Base-by-base conservation (phyloP, 2,888 invertebrate species). In the Watsonalla cultraria region DNA sequence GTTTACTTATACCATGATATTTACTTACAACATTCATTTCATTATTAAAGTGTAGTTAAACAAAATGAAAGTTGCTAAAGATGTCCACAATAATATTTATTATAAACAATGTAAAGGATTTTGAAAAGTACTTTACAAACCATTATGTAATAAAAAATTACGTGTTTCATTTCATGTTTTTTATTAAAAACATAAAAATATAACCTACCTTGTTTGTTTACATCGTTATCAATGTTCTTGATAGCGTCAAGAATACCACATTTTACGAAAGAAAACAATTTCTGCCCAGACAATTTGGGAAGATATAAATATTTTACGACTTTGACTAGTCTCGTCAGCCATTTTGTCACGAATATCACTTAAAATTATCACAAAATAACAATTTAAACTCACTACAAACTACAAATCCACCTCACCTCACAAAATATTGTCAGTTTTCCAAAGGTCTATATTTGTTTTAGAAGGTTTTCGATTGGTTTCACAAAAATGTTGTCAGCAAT, bases 401-500 rank as follows among this genome's bases (percentile, higher is more conserved):
- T 45, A 33, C 50, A 60, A 64, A 47, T 54, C 35, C 54, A 35
- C 54, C 61, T 61, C 80, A 86, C 86, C 80, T 84, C 6, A 9
- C 14, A 71, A 49, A 55, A 61, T 54, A 62, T 60, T 57, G 58
- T 56, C 58, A 56, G 66, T 65, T 59, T 59, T 66, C 54, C 62
- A 61, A 61, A 56, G 35, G 54, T 61, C 64, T 56, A 60, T 60
- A 71, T 81, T 76, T 64, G 74, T 84, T 84, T 81, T 66, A 78
- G 76, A 77, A 84, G 78, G 84, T 86, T 86, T 85, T 76, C 76
- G 66, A 59, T 62, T 74, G 71, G 58, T 72, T 73, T 84, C 76
- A 72, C 61, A 68, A 78, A 80, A 80, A 86, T 78, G 90, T 90
- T 90, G 90, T 88, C 90, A 89, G 90, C 90, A 90, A 87, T 90